These are phyloP conservation scores for Montipora efflorescens DNA, from an alignment of 64 coral and sea anemone species.

Conservation along the genomic window DNA sequence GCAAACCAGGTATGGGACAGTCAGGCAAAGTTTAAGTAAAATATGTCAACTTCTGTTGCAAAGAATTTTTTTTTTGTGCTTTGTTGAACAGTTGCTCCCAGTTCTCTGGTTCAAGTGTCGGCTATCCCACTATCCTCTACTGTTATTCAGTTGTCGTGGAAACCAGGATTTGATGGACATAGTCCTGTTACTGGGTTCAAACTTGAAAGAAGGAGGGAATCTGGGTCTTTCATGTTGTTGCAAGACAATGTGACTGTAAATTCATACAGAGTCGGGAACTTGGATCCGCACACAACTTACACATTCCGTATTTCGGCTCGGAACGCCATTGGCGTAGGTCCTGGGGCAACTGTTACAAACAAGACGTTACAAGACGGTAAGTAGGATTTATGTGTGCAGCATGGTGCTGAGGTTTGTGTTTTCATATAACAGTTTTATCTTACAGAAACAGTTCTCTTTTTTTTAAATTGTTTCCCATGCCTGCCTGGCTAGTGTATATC, in stretches of 20 bases:
- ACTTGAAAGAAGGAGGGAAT: slow-evolving; percentile 26
- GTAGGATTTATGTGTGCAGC: not conserved
- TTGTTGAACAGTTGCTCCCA: slow-evolving; percentile 67
- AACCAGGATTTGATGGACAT: slow-evolving; percentile 87
- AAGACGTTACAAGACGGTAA: slow-evolving; percentile 85
- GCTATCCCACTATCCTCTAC: slow-evolving; percentile 68
- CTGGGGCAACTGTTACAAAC: slow-evolving; percentile 23
- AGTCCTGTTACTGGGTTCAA: slow-evolving; percentile 77
- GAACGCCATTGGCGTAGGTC: slow-evolving; percentile 79
- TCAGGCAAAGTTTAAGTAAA: too few species aligned
- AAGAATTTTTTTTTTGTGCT: not conserved
- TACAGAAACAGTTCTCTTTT: too few species aligned
- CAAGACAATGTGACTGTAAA: slow-evolving; percentile 17
- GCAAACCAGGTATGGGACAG: too few species aligned
- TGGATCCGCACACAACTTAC: slow-evolving; percentile 76
- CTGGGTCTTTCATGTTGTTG: not conserved
- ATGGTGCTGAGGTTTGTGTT: not conserved
- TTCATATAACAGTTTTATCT: too few species aligned
- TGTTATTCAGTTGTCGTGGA: slow-evolving; percentile 82
- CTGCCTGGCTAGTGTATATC: not conserved
- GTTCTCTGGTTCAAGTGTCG: slow-evolving; percentile 46
- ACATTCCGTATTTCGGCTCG: slow-evolving; percentile 58
- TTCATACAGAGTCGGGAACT: slow-evolving; percentile 36
- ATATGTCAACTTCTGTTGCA: too few species aligned
- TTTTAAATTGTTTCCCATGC: too few species aligned